Evolutionary conservation across 1,140 invertebrate species (phyloP).

Genomic region (Zophobas atratus): DNA sequence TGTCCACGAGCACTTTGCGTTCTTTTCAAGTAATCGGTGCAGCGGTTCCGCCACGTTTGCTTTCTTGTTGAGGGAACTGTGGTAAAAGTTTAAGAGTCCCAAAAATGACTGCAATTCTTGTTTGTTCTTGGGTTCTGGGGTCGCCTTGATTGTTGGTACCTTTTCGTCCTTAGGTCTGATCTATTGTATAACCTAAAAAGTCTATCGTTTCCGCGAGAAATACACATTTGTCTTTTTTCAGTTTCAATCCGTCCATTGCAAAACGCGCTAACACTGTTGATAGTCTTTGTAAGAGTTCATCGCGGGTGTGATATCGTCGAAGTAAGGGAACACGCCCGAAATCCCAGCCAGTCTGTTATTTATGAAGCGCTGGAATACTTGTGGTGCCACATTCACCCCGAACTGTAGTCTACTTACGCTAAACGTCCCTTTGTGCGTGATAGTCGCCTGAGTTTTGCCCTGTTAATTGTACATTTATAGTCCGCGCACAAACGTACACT

Average conservation of each 20-base stretch:
- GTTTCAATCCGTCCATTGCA: neutral
- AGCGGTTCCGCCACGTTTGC: slow-evolving; percentile 35
- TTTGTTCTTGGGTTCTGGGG: slow-evolving; percentile 23
- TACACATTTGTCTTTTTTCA: slow-evolving; percentile 7
- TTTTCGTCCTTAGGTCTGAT: neutral
- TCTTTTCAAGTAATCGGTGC: slow-evolving; percentile 46
- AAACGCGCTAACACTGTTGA: neutral
- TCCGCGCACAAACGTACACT: no score
- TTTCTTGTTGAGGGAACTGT: slow-evolving; percentile 24
- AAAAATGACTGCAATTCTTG: slow-evolving; percentile 2
- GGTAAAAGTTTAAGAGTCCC: slow-evolving; percentile 7
- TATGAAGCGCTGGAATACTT: slow-evolving; percentile 19
- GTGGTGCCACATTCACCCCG: slow-evolving; percentile 65
- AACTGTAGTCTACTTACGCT: slow-evolving; percentile 68
- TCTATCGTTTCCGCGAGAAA: neutral
- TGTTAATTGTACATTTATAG: no score
- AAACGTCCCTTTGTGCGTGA: slow-evolving; percentile 67
- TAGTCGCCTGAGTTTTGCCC: slow-evolving; percentile 60
- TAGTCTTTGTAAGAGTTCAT: neutral
- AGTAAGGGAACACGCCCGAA: slow-evolving; percentile 6
- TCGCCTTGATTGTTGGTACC: neutral
- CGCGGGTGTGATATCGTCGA: neutral
- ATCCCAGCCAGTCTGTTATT: neutral
- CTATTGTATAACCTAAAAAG: neutral
- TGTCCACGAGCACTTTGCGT: neutral